Conservation (phyloP, 2,888 invertebrate species). For the Campoletis raptor region DNA sequence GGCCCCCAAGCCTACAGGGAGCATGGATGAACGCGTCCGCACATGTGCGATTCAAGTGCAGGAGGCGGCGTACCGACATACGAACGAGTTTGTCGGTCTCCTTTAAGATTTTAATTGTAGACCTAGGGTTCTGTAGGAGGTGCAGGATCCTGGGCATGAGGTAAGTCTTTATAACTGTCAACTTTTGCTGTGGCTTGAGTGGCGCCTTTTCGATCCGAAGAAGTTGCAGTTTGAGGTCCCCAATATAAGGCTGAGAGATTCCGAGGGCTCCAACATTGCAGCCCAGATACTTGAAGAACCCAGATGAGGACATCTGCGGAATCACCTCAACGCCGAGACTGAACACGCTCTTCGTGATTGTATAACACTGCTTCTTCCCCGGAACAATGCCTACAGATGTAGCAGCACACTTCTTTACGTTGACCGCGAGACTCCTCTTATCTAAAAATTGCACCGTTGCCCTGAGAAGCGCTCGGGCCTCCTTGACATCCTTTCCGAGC, state of each 20-base stretch:
- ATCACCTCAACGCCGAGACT: conserved; percentile 38
- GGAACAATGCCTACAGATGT: conserved; percentile 60
- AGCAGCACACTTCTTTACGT: conserved; percentile 60
- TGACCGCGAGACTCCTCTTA: conserved; percentile 54
- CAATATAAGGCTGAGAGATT: background rate
- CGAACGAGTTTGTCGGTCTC: conserved; percentile 37
- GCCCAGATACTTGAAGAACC: conserved; percentile 35
- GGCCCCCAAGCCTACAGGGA: background rate
- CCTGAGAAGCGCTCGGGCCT: conserved; percentile 35
- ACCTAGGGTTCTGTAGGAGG: conserved; percentile 19
- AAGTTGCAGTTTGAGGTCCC: background rate
- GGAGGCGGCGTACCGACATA: conserved; percentile 9
- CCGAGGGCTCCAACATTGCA: background rate
- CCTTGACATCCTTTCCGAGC: conserved; percentile 39
- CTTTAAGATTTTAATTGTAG: background rate
- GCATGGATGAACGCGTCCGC: conserved; percentile 32
- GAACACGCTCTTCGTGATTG: conserved; percentile 48
- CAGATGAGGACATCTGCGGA: conserved; percentile 16
- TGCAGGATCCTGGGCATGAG: conserved; percentile 20
- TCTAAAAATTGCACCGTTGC: conserved; percentile 53
- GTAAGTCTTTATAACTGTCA: conserved; percentile 14
- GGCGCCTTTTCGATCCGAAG: conserved; percentile 30
- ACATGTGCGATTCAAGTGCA: conserved; percentile 36
- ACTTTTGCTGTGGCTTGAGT: conserved; percentile 50
- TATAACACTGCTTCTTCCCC: conserved; percentile 63